Evolutionary conservation across 1,140 invertebrate species (phyloP), one percentile per base, ranked within the genome.

Genomic region (Drosophila dunni): DNA sequence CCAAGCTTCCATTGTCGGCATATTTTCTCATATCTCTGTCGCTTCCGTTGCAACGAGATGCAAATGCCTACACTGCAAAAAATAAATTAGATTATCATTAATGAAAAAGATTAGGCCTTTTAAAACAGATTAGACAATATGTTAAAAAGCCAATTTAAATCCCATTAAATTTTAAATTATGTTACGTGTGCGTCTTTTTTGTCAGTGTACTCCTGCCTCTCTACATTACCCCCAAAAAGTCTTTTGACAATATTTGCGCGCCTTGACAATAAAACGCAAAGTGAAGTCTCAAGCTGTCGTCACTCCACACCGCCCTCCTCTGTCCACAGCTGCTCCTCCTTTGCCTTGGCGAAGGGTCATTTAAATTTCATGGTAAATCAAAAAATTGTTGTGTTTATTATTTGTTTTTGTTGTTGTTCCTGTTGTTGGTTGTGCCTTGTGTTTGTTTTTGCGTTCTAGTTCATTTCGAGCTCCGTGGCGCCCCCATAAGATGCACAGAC

Each of bases 241-340:
- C 83, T 89, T 88, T 88, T 89, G 83, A 88, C 83, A 88, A 88
- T 88, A 88, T 88, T 88, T 88, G 83, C 80, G 84, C 82, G 83
- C 76, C 82, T 75, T 83, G 83, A 88, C 82, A 86, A 86, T 88
- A 88, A 86, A 83, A 88, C 83, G 83, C 79, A 83, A 83, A 82
- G 84, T 79, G 83, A 82, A 86, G 79, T 81, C 78, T 75, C 57
- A 64, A 76, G 66, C 62, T 75, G 67, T 62, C 54, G 78, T 38
- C 53, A 54, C 15, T 29, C 51, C 7, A 29, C 24, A 10, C n/a
- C 40, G 17, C 17, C 33, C 1, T 33, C 33, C 5, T 11, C 40
- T 29, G 20, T 24, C 38, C 68, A 45, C 20, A 24, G 11, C 15
- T 17, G 8, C 38, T 36, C 34, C 7, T 7, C 17, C 44, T 10